Conservation (phyloP, 2,888 invertebrate genomes). For the Xylota segnis region DNA sequence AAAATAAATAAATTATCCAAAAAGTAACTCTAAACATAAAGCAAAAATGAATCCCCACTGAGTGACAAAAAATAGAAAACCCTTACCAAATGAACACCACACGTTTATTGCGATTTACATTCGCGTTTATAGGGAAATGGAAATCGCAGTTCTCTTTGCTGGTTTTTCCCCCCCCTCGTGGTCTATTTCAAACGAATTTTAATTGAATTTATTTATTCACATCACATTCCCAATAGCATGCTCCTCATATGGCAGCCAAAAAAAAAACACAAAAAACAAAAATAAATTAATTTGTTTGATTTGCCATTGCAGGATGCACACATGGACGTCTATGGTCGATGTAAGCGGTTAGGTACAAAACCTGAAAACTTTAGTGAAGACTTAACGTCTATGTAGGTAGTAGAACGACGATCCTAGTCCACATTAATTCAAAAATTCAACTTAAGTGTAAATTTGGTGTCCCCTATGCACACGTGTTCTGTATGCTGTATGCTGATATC, state of each 20-base stretch:
- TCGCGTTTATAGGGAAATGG: background rate
- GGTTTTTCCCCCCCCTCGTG: background rate
- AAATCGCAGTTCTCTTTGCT: background rate
- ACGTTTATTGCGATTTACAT: background rate
- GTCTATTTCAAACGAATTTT: conserved; percentile 26
- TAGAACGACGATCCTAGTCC: background rate
- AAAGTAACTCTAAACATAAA: no score
- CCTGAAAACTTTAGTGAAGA: background rate
- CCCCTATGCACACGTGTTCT: background rate
- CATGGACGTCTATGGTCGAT: background rate
- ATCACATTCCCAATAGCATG: background rate
- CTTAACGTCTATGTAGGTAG: background rate
- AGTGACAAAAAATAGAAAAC: background rate
- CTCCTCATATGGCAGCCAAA: conserved; percentile 6
- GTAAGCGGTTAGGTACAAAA: background rate
- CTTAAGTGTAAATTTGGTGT: conserved; percentile 21
- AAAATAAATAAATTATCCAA: no score
- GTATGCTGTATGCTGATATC: conserved; percentile 1
- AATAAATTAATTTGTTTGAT: background rate
- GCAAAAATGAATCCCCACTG: no score
- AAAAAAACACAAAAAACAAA: no score
- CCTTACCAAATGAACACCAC: background rate
- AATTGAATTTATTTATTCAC: conserved; percentile 24
- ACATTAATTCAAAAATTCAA: conserved; percentile 47
- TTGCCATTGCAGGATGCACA: background rate